A percentile compares a stretch with the other conserved stretches of the same genome.
Conservation (phyloP, 2,797 vertebrate species). For the Pristis pectinata region DNA sequence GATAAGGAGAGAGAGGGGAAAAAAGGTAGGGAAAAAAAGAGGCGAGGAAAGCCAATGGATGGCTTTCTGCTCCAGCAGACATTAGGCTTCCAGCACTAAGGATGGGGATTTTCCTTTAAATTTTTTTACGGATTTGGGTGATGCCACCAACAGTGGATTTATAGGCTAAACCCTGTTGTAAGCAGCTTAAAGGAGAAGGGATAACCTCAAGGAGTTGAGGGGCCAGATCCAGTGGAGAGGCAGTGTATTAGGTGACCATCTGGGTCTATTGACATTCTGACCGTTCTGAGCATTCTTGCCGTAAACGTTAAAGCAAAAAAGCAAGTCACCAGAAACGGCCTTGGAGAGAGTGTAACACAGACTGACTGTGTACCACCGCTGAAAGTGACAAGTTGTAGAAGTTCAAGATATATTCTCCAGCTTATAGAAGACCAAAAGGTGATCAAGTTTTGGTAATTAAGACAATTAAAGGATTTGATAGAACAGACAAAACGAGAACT, state of each 20-base stretch:
- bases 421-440: not conserved
- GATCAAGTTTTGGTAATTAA: not conserved
- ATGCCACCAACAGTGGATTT: not conserved
- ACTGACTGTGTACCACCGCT: not conserved
- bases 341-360: not conserved
- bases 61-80: too few relatives aligned
- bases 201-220: too few relatives aligned
- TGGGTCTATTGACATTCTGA: not conserved
- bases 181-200: not conserved
- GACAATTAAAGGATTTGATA: not conserved
- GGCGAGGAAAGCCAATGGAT: too few relatives aligned
- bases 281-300: too few relatives aligned
- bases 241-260: not conserved
- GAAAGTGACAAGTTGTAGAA: not conserved
- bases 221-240: not conserved
- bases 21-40: too few relatives aligned
- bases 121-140: not conserved
- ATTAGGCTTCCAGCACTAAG: not conserved
- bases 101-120: not conserved
- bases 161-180: not conserved
- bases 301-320: too few relatives aligned
- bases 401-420: not conserved
- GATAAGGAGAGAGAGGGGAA: too few relatives aligned
- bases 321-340: too few relatives aligned
- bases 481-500: too few relatives aligned